A percentile compares a stretch with the other conserved stretches of the same genome.
These are phyloP conservation scores for Centruroides vittatus DNA, from an alignment of 1,140 invertebrate species.

Conservation along the genomic window DNA sequence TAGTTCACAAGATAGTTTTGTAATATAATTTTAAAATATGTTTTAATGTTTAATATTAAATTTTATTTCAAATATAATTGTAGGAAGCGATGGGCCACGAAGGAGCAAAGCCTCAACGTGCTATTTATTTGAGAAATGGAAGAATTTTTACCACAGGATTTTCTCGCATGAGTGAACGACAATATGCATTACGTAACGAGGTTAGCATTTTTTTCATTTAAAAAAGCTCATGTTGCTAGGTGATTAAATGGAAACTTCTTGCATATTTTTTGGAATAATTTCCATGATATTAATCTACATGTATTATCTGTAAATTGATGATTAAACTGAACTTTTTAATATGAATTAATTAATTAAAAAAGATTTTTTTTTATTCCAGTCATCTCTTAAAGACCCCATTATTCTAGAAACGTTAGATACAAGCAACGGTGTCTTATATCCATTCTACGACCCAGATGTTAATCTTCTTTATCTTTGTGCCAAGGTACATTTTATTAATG, in stretches of 20 bases:
- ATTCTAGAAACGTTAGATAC: constrained; percentile 92
- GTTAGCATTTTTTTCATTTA: constrained; percentile 22
- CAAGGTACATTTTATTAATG: constrained; percentile 42
- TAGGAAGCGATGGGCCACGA: constrained; percentile 82
- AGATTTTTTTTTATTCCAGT: too few relatives aligned
- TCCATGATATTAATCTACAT: too few relatives aligned
- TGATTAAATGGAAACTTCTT: too few relatives aligned
- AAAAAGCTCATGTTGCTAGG: too few relatives aligned
- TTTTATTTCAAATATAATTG: neutral
- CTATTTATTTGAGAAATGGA: constrained; percentile 71
- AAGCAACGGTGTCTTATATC: constrained; percentile 95
- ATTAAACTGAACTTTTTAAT: too few relatives aligned
- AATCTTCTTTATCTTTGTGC: constrained; percentile 92
- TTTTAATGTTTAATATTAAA: too few relatives aligned
- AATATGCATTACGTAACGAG: constrained; percentile 72
- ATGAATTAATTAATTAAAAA: too few relatives aligned
- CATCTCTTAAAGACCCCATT: constrained; percentile 72
- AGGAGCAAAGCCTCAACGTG: constrained; percentile 86
- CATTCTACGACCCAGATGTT: constrained; percentile 96
- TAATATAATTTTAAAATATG: too few relatives aligned
- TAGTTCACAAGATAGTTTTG: too few relatives aligned
- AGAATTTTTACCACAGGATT: constrained; percentile 94
- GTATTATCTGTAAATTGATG: too few relatives aligned
- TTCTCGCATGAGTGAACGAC: constrained; percentile 87
- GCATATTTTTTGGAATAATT: too few relatives aligned